Conservation (phyloP, 2,888 invertebrate genomes). For the Prostheceraeus crozeri region DNA sequence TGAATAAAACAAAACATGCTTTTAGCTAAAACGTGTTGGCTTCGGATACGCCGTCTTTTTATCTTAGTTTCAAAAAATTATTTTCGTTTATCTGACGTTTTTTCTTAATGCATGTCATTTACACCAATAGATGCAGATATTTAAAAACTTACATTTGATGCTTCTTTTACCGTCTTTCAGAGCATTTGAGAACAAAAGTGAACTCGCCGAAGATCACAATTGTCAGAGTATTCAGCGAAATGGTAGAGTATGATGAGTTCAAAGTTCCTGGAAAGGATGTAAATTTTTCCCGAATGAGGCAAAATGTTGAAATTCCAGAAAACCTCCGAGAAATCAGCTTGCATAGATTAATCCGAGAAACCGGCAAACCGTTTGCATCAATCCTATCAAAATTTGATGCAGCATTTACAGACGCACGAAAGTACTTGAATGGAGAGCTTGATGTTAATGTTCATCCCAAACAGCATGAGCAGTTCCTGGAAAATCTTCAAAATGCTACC, state of each 20-base stretch:
- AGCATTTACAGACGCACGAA: neutral
- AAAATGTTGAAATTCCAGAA: slow-evolving; percentile 8
- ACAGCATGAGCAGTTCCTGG: neutral
- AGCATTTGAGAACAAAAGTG: too few species aligned
- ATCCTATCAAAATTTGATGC: slow-evolving; percentile 9
- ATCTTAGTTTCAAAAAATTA: too few species aligned
- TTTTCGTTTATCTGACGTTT: too few species aligned
- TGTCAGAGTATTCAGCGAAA: slow-evolving; percentile 15
- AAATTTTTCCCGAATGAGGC: neutral
- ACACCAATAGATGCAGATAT: too few species aligned
- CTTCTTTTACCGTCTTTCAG: too few species aligned
- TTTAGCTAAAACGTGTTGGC: too few species aligned
- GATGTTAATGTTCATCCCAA: neutral
- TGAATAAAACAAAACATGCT: too few species aligned
- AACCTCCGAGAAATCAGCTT: slow-evolving; percentile 6
- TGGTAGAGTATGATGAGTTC: slow-evolving; percentile 19
- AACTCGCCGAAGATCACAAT: too few species aligned
- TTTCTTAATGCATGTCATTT: too few species aligned
- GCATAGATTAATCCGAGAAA: slow-evolving; percentile 13
- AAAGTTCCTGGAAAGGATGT: neutral
- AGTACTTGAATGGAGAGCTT: slow-evolving; percentile 18
- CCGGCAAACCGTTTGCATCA: slow-evolving; percentile 8
- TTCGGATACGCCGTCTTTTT: too few species aligned
- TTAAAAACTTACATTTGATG: too few species aligned
- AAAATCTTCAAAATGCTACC: neutral